Evolutionary conservation across 1,140 invertebrate species (phyloP).

Genomic region (Brachionus sp.): DNA sequence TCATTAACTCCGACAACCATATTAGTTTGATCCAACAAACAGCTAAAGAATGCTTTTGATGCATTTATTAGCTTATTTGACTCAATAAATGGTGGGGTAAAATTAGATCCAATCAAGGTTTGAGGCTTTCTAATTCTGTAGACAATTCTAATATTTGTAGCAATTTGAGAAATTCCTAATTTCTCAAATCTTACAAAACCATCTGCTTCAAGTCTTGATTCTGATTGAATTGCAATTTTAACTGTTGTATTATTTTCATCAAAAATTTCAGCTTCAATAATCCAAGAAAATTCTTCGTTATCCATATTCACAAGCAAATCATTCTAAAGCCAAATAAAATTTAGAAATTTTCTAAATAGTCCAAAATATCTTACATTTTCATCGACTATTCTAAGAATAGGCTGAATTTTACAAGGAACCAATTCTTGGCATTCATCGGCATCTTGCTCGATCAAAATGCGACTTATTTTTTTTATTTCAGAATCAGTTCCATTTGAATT

Average conservation of each 20-base stretch:
- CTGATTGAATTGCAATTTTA: background rate
- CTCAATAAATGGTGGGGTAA: background rate
- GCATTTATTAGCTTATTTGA: background rate
- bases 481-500: constrained; percentile 33
- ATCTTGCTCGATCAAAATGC: background rate
- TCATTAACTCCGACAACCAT: background rate
- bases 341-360: background rate
- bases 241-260: background rate
- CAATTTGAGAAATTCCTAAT: constrained; percentile 2
- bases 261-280: background rate
- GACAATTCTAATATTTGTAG: background rate
- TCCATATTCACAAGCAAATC: background rate
- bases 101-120: background rate
- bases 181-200: background rate
- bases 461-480: background rate
- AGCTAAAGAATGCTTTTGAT: background rate
- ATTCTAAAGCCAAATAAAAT: background rate
- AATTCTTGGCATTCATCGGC: background rate
- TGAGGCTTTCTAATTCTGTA: background rate
- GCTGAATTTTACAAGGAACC: constrained; percentile 3
- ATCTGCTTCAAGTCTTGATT: background rate
- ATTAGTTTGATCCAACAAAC: background rate
- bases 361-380: constrained; percentile 6
- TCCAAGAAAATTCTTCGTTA: background rate
- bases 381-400: background rate